Evolutionary conservation across 2,113 vertebrate genomes (phyloP).

Genomic region (Misgurnus mizolepis): DNA sequence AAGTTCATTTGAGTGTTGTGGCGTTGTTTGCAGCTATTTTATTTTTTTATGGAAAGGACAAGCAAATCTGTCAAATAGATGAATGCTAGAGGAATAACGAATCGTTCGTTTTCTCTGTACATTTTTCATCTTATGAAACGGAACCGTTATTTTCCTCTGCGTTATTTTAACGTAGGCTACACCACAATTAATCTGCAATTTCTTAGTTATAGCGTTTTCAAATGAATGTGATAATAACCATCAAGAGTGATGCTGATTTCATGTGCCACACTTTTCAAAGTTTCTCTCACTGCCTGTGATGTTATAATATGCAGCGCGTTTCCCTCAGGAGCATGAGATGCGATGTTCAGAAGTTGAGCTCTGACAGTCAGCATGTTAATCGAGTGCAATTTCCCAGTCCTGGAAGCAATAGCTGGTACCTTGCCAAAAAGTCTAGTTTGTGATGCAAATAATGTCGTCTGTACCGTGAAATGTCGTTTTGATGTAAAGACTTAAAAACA

Average conservation of each 20-base stretch:
- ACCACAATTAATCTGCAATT: too few relatives aligned
- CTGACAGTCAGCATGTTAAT: constrained; percentile 29
- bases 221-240: neutral
- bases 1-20: neutral
- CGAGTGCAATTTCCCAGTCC: constrained; percentile 31
- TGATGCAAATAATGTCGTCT: constrained; percentile 34
- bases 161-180: too few relatives aligned
- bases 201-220: too few relatives aligned
- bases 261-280: constrained; percentile 24
- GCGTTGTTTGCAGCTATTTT: neutral
- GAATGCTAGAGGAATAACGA: too few relatives aligned
- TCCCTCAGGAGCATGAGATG: constrained; percentile 10
- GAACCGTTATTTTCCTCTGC: too few relatives aligned
- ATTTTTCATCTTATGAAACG: too few relatives aligned
- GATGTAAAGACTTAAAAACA: neutral
- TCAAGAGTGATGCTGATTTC: neutral
- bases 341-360: constrained; percentile 37
- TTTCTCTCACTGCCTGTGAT: constrained; percentile 15
- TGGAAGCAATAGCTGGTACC: constrained; percentile 21
- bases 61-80: too few relatives aligned
- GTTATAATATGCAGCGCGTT: constrained; percentile 18
- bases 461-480: neutral
- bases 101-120: too few relatives aligned
- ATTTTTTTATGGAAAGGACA: neutral
- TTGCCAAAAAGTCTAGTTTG: constrained; percentile 31